Conservation (phyloP, 2,888 invertebrate species). For the Microplitis deprimator region DNA sequence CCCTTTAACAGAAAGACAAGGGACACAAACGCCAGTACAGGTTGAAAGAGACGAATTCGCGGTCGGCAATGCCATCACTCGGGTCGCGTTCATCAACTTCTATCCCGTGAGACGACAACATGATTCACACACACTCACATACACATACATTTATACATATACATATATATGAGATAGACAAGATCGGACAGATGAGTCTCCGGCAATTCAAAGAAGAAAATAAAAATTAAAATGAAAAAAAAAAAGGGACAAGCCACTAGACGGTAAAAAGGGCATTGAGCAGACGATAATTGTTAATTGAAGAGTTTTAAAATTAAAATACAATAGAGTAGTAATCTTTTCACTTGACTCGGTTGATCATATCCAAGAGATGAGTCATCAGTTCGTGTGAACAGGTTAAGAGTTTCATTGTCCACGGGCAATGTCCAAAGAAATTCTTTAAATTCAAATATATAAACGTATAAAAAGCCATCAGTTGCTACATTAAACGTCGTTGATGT, state of each 20-base stretch:
- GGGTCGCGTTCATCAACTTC: constrained; percentile 23
- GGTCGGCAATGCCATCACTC: constrained; percentile 28
- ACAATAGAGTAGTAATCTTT: constrained; percentile 60
- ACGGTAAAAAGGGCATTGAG: constrained; percentile 22
- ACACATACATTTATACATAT: neutral
- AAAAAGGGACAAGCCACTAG: neutral
- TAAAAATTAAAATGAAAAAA: neutral
- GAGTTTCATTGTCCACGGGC: neutral
- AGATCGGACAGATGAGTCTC: constrained; percentile 3
- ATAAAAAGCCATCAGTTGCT: neutral
- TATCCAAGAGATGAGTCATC: constrained; percentile 39
- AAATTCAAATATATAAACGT: neutral
- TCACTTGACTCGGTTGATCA: constrained; percentile 53
- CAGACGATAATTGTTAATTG: constrained; percentile 56
- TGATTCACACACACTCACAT: constrained; percentile 4
- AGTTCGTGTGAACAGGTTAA: constrained; percentile 45
- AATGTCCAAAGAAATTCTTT: constrained; percentile 2
- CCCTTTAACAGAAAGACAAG: constrained; percentile 38
- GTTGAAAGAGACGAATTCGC: constrained; percentile 43
- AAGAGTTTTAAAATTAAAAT: constrained; percentile 62
- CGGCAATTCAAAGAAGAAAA: neutral
- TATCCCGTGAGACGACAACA: constrained; percentile 27
- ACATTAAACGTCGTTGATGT: neutral
- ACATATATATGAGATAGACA: constrained; percentile 2
- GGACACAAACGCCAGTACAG: constrained; percentile 21